Percentiles rank a stretch among this genome's conserved stretches.
These are phyloP conservation scores for Coelopa frigida DNA, from an alignment of 1,140 invertebrate species.

Conservation along the genomic window DNA sequence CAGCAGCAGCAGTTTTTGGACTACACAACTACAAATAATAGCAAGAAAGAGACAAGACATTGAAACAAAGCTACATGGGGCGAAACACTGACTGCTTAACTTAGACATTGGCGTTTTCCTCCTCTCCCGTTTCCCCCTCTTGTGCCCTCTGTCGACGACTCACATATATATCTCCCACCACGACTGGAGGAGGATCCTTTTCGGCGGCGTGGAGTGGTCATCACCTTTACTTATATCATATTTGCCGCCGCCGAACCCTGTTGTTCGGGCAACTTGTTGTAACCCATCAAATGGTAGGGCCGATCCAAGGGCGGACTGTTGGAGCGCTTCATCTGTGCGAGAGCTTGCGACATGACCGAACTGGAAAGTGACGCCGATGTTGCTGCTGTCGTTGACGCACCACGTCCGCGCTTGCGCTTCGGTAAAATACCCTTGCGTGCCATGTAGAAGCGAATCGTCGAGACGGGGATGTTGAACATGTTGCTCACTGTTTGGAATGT, in stretches of 20 bases:
- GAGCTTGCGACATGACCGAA: slow-evolving; percentile 14
- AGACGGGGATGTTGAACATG: slow-evolving; percentile 76
- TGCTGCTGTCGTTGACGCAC: slow-evolving; percentile 29
- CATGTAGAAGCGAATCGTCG: slow-evolving; percentile 79
- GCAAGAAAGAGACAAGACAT: too few relatives aligned
- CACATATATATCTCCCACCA: too few relatives aligned
- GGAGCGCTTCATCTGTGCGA: slow-evolving; percentile 34
- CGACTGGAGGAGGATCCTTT: too few relatives aligned
- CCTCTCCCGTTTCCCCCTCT: too few relatives aligned
- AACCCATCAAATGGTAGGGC: slow-evolving; percentile 67
- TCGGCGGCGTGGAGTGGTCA: too few relatives aligned
- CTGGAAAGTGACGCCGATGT: too few relatives aligned
- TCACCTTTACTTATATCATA: slow-evolving; percentile 31
- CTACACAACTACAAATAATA: too few relatives aligned
- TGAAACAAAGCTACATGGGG: too few relatives aligned
- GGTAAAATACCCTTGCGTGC: slow-evolving; percentile 71
- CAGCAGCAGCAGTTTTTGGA: too few relatives aligned
- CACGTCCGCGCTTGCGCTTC: slow-evolving; percentile 61
- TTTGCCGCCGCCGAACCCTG: slow-evolving; percentile 19
- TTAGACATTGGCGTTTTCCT: too few relatives aligned
- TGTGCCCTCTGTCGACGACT: too few relatives aligned
- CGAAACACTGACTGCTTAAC: too few relatives aligned
- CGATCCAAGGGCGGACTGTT: slow-evolving; percentile 56
- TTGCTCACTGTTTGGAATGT: slow-evolving; percentile 76
- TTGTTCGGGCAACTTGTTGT: slow-evolving; percentile 46